These are phyloP conservation scores for Caenorhabditis uteleia DNA, from an alignment of 2,888 invertebrate genomes.

Conservation along the genomic window DNA sequence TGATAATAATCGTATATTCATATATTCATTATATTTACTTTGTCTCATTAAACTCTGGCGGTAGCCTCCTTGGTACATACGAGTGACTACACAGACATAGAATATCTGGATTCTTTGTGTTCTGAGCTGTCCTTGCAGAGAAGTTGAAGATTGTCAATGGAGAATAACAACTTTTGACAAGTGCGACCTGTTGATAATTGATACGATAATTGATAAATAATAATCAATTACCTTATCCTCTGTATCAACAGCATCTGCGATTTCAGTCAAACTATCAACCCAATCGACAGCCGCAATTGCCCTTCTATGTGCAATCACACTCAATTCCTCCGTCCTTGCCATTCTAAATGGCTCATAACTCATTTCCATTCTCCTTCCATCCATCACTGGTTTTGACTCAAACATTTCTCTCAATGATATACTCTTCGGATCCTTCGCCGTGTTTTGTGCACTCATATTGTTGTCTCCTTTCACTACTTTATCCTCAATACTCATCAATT, in stretches of 20 bases:
- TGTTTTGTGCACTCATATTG: constrained; percentile 36
- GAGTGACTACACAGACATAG: constrained; percentile 65
- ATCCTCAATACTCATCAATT: constrained; percentile 66
- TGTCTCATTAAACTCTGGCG: constrained; percentile 66
- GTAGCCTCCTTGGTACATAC: constrained; percentile 63
- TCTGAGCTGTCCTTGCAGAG: constrained; percentile 67
- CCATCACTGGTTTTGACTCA: constrained; percentile 61
- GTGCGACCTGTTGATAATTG: constrained; percentile 41
- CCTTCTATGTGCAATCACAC: constrained; percentile 65
- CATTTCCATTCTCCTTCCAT: constrained; percentile 63
- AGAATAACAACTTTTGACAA: constrained; percentile 66
- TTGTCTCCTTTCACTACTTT: constrained; percentile 61
- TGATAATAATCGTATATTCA: constrained; percentile 1
- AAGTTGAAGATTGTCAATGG: constrained; percentile 69
- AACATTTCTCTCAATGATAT: constrained; percentile 66
- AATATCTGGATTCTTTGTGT: constrained; percentile 68
- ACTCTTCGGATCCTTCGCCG: constrained; percentile 48
- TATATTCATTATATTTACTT: constrained; percentile 50
- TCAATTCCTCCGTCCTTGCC: constrained; percentile 63
- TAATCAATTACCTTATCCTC: constrained; percentile 58
- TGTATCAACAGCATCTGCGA: constrained; percentile 62
- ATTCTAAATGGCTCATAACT: constrained; percentile 65
- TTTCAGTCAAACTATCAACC: constrained; percentile 66
- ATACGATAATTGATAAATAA: background rate
- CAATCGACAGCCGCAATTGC: constrained; percentile 68